phyloP scores from a whole-genome alignment of 2,113 vertebrate species.

The Haliaeetus leucogaster region DNA sequence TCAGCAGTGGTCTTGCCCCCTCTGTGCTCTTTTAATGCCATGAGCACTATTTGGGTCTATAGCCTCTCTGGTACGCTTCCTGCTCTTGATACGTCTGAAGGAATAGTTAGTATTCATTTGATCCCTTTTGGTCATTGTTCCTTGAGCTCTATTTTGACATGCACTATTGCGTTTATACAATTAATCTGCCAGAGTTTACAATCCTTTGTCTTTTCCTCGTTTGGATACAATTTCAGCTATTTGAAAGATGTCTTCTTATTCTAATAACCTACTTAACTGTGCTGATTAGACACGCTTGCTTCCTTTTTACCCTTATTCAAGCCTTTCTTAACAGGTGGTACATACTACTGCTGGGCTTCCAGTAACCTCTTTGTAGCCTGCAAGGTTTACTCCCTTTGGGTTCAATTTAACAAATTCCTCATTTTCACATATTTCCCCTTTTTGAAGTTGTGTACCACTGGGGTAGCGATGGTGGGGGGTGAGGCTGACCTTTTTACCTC shows the following conservation, averaged over 20 bases:
- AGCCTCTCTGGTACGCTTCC: not conserved
- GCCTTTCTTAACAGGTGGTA: not conserved
- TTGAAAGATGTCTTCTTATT: slow-evolving; percentile 3
- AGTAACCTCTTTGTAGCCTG: not conserved
- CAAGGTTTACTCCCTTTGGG: not conserved
- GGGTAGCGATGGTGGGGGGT: not conserved
- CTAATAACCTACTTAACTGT: not conserved
- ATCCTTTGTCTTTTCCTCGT: not conserved
- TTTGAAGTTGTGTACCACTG: not conserved
- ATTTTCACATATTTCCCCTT: not conserved
- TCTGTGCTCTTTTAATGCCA: not conserved
- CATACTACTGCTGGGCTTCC: not conserved
- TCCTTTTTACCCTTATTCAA: not conserved
- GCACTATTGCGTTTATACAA: slow-evolving; percentile 7
- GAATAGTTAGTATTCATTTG: slow-evolving; percentile 8
- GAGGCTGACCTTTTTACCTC: not conserved
- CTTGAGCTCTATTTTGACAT: not conserved
- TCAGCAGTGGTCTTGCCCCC: not conserved
- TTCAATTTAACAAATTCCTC: not conserved
- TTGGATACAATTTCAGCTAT: not conserved
- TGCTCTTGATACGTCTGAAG: not conserved
- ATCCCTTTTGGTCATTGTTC: slow-evolving; percentile 18
- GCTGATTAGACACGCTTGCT: not conserved
- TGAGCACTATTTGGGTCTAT: not conserved
- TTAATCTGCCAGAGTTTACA: not conserved